Evolutionary conservation across 2,113 vertebrate genomes (phyloP).

Genomic region (rabbit (Oryctolagus cuniculus)): DNA sequence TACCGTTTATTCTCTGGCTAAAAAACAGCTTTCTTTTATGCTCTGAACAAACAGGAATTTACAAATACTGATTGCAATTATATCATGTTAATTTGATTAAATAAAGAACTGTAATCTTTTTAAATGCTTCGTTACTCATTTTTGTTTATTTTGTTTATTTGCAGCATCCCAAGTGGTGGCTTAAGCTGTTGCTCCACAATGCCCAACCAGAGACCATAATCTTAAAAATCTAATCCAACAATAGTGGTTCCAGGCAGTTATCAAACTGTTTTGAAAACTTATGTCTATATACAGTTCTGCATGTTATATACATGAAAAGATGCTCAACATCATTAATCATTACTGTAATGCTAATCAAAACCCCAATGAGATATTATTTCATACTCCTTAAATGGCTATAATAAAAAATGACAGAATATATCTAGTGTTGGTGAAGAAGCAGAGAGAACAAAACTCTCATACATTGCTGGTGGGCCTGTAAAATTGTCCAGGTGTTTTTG

Average conservation of each 20-base stretch:
- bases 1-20: background rate
- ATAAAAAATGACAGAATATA: background rate
- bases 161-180: too few species aligned
- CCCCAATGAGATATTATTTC: background rate
- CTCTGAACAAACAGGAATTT: background rate
- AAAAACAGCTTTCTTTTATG: background rate
- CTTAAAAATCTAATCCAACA: background rate
- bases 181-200: too few species aligned
- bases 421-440: background rate
- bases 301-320: background rate
- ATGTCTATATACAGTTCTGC: background rate
- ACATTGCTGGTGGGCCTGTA: background rate
- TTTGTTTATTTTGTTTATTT: too few species aligned
- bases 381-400: background rate
- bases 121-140: too few species aligned
- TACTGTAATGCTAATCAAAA: too few species aligned
- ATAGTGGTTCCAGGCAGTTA: background rate
- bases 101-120: background rate
- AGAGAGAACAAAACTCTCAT: background rate
- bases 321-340: background rate
- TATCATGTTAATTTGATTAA: background rate
- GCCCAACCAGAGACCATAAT: background rate
- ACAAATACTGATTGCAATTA: background rate
- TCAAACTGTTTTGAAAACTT: constrained; percentile 24
- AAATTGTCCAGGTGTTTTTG: background rate